Conservation (phyloP, 2,888 invertebrate species). For the Marronus borbonicus region DNA sequence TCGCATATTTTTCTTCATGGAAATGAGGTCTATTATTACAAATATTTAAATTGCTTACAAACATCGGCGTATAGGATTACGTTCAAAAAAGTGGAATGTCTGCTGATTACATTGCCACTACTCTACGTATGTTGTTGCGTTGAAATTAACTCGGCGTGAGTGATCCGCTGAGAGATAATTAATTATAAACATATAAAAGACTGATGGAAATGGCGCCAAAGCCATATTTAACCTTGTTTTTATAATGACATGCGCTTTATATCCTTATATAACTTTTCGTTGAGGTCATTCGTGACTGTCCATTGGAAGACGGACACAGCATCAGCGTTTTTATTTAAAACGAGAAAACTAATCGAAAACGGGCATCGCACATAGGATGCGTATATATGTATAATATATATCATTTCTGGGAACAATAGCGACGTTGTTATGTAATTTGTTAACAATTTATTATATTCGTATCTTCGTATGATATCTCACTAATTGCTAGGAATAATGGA, state of each 20-base stretch:
- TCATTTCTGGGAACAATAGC: neutral
- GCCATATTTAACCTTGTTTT: slow-evolving; percentile 31
- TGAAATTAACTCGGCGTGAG: no score
- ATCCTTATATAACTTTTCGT: slow-evolving; percentile 18
- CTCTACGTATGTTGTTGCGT: no score
- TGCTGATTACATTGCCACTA: no score
- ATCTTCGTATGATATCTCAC: neutral
- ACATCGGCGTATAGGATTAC: no score
- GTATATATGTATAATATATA: no score
- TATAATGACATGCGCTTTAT: slow-evolving; percentile 14
- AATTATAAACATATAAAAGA: slow-evolving; percentile 29
- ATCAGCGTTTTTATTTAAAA: neutral
- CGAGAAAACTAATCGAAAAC: neutral
- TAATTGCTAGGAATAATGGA: slow-evolving; percentile 6
- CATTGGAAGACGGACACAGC: neutral
- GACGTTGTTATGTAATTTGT: slow-evolving; percentile 34
- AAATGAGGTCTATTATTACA: no score
- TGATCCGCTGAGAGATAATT: neutral
- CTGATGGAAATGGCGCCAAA: slow-evolving; percentile 20
- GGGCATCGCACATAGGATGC: neutral
- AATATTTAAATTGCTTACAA: no score
- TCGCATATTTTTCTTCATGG: no score
- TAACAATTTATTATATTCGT: slow-evolving; percentile 8
- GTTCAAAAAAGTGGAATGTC: no score
- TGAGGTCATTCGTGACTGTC: slow-evolving; percentile 1